Base-by-base conservation (phyloP, 2,888 invertebrate species). In the Geophilus truncorum region DNA sequence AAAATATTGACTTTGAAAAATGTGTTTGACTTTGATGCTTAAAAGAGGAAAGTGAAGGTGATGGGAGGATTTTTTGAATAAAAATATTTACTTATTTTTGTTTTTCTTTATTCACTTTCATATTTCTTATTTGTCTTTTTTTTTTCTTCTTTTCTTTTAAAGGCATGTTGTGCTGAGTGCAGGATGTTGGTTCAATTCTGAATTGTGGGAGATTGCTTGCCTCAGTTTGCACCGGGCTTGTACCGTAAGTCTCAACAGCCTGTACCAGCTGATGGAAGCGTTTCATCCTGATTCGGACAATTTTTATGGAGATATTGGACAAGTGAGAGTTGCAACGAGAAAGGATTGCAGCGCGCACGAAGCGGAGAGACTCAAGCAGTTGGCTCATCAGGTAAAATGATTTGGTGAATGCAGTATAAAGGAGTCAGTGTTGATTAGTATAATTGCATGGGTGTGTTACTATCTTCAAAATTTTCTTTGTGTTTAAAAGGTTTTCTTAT, bases 281-380 rank as follows among this genome's bases (percentile, higher is more conserved):
- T 98, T 97, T 86, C 93, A 94, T 84, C 92, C 93, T 84, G 93
- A 95, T 85, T 97, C 97, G 0, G 94, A 95, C 85, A 96, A 96
- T 86, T 97, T 97, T 87, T 96, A 96, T 86, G 97, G 97, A 0
- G 97, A 97, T 87, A 85, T 87, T 70, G 88, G 88, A 0, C 95
- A 95, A 83, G 96, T 97, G 0, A 96, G 96, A 89, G 96, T 97
- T 7, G 97, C 97, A 0, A 96, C 96, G 0, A 90, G 96, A 77
- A 91, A 93, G 81, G 96, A 97, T 86, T 94, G 94, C 85, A 93
- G 94, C 0, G 89, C 93, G 12, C 92, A 93, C 83, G 96, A 96
- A 85, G 92, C 94, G 85, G 92, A 94, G 45, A 90, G 96, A 83
- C 90, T 97, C 62, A 92, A 94, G 84, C 94, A 95, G 36, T 90